Percentiles rank a stretch among this genome's conserved stretches.
Conservation (phyloP, 2,888 invertebrate genomes). For the Margaritifera margaritifera region DNA sequence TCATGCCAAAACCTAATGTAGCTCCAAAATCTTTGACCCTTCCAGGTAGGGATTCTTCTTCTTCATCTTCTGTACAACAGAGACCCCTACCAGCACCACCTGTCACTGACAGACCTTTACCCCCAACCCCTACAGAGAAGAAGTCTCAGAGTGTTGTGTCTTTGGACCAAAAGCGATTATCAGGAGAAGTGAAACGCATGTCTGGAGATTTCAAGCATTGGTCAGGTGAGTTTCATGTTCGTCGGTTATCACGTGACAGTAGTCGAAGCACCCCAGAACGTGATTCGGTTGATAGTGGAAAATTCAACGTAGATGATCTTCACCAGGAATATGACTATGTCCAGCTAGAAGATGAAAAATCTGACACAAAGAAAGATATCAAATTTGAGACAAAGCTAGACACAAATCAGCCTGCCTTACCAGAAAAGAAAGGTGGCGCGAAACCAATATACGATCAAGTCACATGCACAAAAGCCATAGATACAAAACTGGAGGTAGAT, state of each 20-base stretch:
- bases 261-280: constrained; percentile 14
- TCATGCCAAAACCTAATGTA: constrained; percentile 44
- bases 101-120: constrained; percentile 49
- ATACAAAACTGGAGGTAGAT: not conserved
- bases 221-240: constrained; percentile 37
- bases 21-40: constrained; percentile 46
- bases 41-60: constrained; percentile 29
- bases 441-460: too few species aligned
- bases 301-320: constrained; percentile 75
- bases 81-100: constrained; percentile 73
- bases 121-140: constrained; percentile 46
- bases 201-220: constrained; percentile 43
- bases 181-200: constrained; percentile 37
- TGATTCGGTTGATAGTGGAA: constrained; percentile 6
- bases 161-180: constrained; percentile 22
- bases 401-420: not conserved
- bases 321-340: constrained; percentile 94
- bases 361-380: not conserved
- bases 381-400: not conserved
- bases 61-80: constrained; percentile 77
- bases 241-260: constrained; percentile 37
- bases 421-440: too few species aligned
- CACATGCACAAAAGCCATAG: not conserved
- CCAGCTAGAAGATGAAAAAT: constrained; percentile 78
- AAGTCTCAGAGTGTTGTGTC: constrained; percentile 29